Evolutionary conservation across 2,113 vertebrate species (phyloP).

Genomic region (Ceuthmochares aereus): DNA sequence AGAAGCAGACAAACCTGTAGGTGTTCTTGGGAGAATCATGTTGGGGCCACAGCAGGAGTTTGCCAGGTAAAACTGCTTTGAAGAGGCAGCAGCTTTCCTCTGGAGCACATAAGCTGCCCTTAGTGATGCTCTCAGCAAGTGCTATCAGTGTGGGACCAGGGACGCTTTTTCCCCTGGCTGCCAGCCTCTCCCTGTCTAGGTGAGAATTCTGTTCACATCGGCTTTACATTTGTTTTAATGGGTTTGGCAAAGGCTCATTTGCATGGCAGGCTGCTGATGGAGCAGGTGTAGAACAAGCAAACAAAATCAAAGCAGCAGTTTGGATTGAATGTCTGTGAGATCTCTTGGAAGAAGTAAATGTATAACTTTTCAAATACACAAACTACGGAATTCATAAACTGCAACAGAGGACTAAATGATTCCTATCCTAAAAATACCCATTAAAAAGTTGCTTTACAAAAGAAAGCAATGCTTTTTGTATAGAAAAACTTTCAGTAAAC

Average conservation of each 20-base stretch:
- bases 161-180: fast-evolving
- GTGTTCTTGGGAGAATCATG: not conserved
- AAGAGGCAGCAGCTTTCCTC: not conserved
- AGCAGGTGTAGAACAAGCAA: not conserved
- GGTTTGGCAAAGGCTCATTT: not conserved
- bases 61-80: not conserved
- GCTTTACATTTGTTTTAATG: not conserved
- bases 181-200: not conserved
- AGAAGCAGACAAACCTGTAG: not conserved
- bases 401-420: not conserved
- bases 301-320: not conserved
- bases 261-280: not conserved
- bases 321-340: not conserved
- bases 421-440: not conserved
- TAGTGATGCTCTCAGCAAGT: not conserved
- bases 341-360: not conserved
- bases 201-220: not conserved
- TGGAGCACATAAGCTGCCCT: not conserved
- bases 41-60: not conserved
- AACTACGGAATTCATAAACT: not conserved
- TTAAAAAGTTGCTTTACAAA: not conserved
- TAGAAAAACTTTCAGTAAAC: not conserved
- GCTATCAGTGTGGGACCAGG: fast-evolving
- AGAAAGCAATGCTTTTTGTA: not conserved
- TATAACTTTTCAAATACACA: not conserved